These are phyloP conservation scores for Heteractis magnifica DNA, from an alignment of 92 coral and sea anemone species.

Conservation along the genomic window DNA sequence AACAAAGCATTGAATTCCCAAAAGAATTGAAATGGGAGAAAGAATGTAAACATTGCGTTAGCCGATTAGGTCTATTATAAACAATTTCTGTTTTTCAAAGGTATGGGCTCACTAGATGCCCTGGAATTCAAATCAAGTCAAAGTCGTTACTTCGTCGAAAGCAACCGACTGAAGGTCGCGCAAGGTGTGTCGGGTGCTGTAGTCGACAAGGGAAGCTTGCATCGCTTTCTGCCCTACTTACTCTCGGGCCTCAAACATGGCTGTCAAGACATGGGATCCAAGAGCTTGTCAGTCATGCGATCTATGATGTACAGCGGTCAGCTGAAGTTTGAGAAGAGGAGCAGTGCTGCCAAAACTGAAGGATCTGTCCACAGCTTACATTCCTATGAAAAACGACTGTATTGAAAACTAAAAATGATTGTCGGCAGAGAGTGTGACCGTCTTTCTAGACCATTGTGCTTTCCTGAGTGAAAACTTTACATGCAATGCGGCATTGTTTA, in stretches of 20 bases:
- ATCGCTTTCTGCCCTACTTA: slow-evolving; percentile 82
- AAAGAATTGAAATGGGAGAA: too few species aligned
- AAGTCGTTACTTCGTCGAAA: slow-evolving; percentile 89
- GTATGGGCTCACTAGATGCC: slow-evolving; percentile 97
- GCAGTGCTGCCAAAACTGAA: slow-evolving; percentile 77
- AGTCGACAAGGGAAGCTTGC: slow-evolving; percentile 88
- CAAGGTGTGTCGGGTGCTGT: slow-evolving; percentile 99
- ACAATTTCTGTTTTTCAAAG: slow-evolving; percentile 22
- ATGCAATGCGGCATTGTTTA: neutral
- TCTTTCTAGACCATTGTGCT: neutral
- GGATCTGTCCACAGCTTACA: slow-evolving; percentile 94
- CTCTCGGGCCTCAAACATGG: slow-evolving; percentile 90
- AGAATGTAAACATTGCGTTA: too few species aligned
- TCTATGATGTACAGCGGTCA: slow-evolving; percentile 95
- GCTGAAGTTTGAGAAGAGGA: slow-evolving; percentile 85
- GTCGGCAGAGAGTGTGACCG: too few species aligned
- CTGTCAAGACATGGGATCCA: slow-evolving; percentile 95
- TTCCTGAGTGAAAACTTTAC: too few species aligned
- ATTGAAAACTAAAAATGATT: slow-evolving; percentile 3
- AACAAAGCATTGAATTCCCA: too few species aligned
- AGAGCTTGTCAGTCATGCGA: slow-evolving; percentile 72
- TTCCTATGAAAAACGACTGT: slow-evolving; percentile 85
- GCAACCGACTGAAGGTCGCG: slow-evolving; percentile 82
- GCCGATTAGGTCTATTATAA: too few species aligned
- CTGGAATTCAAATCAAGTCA: slow-evolving; percentile 88